A percentile compares a stretch with the other conserved stretches of the same genome.
phyloP scores from a whole-genome alignment of 2,113 vertebrate genomes.

The Notechis scutatus region DNA sequence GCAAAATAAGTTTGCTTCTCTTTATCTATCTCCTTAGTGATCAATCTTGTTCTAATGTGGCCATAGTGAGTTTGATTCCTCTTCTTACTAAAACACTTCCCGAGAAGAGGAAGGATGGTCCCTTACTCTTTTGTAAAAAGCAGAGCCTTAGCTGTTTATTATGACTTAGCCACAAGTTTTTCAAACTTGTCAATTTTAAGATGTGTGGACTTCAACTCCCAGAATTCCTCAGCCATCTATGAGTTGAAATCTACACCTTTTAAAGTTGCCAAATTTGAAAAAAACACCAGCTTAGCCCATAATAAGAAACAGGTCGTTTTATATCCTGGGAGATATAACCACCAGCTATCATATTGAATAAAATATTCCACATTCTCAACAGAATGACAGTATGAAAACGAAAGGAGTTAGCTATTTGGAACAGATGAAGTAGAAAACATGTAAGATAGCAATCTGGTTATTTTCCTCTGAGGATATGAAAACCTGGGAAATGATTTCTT shows the following conservation, averaged over 20 bases:
- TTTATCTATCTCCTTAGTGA: neutral
- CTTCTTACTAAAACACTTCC: neutral
- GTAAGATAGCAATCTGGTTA: neutral
- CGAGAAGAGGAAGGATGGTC: neutral
- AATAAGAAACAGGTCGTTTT: no score
- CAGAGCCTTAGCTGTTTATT: neutral
- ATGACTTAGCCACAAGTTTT: neutral
- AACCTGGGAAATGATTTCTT: neutral
- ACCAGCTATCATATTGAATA: neutral
- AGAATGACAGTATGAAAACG: neutral
- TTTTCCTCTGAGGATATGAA: neutral
- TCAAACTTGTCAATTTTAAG: neutral
- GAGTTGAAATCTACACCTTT: no score
- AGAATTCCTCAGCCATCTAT: no score
- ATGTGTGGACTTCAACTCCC: neutral
- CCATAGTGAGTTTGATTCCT: neutral
- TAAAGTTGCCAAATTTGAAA: no score
- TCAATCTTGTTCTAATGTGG: neutral
- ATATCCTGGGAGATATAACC: no score
- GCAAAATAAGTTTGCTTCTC: neutral
- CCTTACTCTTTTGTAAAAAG: neutral
- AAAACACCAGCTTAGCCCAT: no score
- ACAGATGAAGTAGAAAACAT: neutral
- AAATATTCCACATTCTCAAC: neutral
- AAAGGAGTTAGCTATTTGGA: neutral